These are phyloP conservation scores for Scaptomyza parva DNA, from an alignment of 2,888 invertebrate genomes.

Conservation along the genomic window DNA sequence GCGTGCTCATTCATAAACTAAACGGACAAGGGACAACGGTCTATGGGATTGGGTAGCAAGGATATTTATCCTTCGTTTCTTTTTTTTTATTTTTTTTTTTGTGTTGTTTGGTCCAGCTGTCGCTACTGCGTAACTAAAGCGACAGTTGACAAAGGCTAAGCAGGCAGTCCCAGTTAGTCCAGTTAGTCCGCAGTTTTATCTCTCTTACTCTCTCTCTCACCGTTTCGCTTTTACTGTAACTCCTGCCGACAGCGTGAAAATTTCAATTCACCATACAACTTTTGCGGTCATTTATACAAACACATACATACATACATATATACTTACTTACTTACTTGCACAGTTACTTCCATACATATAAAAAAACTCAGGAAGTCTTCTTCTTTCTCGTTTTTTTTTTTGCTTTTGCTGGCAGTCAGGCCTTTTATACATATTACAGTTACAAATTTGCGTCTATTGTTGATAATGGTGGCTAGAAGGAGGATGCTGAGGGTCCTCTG, in stretches of 20 bases:
- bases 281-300: conserved; percentile 71
- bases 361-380: conserved; percentile 1
- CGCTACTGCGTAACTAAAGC: conserved; percentile 66
- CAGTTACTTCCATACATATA: conserved; percentile 8
- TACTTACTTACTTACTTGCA: neutral
- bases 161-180: conserved; percentile 57
- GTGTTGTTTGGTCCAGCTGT: conserved; percentile 52
- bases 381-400: conserved; percentile 18
- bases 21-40: conserved; percentile 47
- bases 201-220: neutral
- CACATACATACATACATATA: conserved; percentile 23
- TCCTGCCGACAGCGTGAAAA: conserved; percentile 69
- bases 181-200: conserved; percentile 56
- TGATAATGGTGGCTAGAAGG: conserved; percentile 55
- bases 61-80: conserved; percentile 15
- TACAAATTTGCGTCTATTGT: conserved; percentile 78
- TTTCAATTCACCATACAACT: conserved; percentile 76
- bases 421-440: conserved; percentile 72
- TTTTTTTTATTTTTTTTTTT: neutral
- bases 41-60: neutral
- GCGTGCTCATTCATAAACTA: conserved; percentile 72
- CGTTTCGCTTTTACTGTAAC: conserved; percentile 3
- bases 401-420: conserved; percentile 44
- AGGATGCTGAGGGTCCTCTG: conserved; percentile 1
- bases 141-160: conserved; percentile 77